Percentiles rank a stretch among this genome's conserved stretches.
Evolutionary conservation across 2,113 vertebrate species (phyloP).

Genomic region (Tautogolabrus adspersus): DNA sequence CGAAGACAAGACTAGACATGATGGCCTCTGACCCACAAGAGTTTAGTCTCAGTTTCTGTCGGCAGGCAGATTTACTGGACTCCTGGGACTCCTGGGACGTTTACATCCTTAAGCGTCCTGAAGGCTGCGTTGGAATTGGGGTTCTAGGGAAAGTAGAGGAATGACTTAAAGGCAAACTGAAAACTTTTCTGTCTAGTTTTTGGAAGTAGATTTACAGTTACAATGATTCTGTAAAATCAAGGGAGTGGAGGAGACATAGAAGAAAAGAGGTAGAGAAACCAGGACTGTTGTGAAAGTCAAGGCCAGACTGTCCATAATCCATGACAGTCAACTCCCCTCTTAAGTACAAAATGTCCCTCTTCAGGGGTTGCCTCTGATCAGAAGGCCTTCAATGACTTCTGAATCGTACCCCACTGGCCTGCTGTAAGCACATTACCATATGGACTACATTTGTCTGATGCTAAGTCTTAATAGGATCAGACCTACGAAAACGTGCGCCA

Average conservation of each 20-base stretch:
- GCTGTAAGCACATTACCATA: constrained; percentile 75
- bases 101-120: constrained; percentile 30
- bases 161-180: constrained; percentile 11
- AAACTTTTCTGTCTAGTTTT: constrained; percentile 33
- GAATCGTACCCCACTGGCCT: constrained; percentile 37
- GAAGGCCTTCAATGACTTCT: constrained; percentile 39
- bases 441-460: constrained; percentile 66
- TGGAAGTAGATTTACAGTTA: constrained; percentile 41
- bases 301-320: constrained; percentile 10
- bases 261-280: constrained; percentile 6
- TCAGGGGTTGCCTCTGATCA: constrained; percentile 38
- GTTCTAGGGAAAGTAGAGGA: constrained; percentile 14
- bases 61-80: constrained; percentile 45
- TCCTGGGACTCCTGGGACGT: constrained; percentile 14
- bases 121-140: constrained; percentile 7
- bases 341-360: constrained; percentile 15
- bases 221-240: constrained; percentile 1
- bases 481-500: constrained; percentile 55
- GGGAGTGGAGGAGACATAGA: constrained; percentile 5
- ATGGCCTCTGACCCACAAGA: constrained; percentile 55
- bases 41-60: constrained; percentile 45
- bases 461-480: constrained; percentile 76
- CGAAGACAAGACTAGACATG: constrained; percentile 45
- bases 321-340: constrained; percentile 29
- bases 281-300: constrained; percentile 8